Conservation (phyloP, 2,888 invertebrate genomes). For the Auanema freiburgensis region DNA sequence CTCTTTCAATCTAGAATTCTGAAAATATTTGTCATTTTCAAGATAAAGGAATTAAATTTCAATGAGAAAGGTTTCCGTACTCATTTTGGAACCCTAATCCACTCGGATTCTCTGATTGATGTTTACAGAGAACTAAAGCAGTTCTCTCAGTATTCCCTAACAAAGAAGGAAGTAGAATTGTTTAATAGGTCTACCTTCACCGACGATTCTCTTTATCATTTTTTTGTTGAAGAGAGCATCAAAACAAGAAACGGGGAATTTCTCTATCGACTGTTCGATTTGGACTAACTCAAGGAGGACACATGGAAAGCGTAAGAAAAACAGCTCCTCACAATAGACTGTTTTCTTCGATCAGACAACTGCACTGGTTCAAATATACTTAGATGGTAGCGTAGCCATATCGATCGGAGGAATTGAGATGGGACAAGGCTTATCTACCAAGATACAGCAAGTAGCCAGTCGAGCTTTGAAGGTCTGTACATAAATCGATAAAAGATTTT, state of each 20-base stretch:
- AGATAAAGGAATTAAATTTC: too few species aligned
- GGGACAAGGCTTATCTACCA: slow-evolving; percentile 93
- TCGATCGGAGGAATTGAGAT: slow-evolving; percentile 86
- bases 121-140: slow-evolving; percentile 72
- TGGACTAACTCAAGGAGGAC: slow-evolving; percentile 73
- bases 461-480: slow-evolving; percentile 73
- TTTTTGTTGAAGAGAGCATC: not conserved
- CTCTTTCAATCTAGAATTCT: too few species aligned
- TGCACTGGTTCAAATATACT: slow-evolving; percentile 81
- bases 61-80: too few species aligned
- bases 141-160: slow-evolving; percentile 73
- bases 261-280: slow-evolving; percentile 81
- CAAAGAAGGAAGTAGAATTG: slow-evolving; percentile 71
- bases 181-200: slow-evolving; percentile 75
- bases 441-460: slow-evolving; percentile 84
- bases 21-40: too few species aligned
- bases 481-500: not conserved
- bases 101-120: too few species aligned
- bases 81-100: too few species aligned
- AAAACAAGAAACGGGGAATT: slow-evolving; percentile 76
- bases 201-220: slow-evolving; percentile 2
- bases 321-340: not conserved
- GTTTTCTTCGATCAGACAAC: slow-evolving; percentile 70
- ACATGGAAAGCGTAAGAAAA: slow-evolving; percentile 64
- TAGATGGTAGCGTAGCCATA: slow-evolving; percentile 80